phyloP scores from a whole-genome alignment of 2,797 vertebrate species.

The Melanogrammus aeglefinus region DNA sequence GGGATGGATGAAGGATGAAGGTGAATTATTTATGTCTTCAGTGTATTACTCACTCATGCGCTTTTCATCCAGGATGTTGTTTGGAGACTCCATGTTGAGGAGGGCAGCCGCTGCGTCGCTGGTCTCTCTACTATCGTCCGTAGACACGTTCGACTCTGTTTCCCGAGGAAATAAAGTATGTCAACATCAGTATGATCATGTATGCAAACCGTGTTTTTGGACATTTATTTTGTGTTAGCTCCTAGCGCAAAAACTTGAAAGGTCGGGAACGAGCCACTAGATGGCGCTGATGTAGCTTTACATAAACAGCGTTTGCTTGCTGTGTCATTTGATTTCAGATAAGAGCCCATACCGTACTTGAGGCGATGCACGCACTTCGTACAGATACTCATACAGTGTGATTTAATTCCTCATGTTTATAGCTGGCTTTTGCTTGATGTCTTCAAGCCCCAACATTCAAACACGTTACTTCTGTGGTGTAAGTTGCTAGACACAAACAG shows the following conservation, averaged over 20 bases:
- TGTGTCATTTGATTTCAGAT: not conserved
- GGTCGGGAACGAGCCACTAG: not conserved
- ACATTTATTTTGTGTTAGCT: not conserved
- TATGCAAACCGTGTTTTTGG: not conserved
- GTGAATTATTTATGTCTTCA: not conserved
- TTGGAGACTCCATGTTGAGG: conserved; percentile 85
- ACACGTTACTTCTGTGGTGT: no score
- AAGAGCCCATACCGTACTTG: no score
- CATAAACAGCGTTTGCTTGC: not conserved
- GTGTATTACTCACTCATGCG: conserved; percentile 78
- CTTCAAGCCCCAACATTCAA: not conserved
- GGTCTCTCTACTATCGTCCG: conserved; percentile 79
- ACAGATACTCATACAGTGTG: not conserved
- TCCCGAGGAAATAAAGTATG: conserved; percentile 24
- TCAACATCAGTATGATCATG: not conserved
- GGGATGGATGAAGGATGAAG: not conserved
- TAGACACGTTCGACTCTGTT: conserved; percentile 69
- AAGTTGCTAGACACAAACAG: not conserved
- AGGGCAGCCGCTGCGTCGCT: conserved; percentile 79
- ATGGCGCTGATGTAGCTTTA: not conserved
- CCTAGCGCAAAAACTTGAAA: not conserved
- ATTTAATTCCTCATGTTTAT: not conserved
- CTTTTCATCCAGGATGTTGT: conserved; percentile 86
- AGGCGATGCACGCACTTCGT: no score
- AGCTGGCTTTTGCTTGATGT: not conserved